Conservation (phyloP, 2,888 invertebrate species). For the Hypena proboscidalis region DNA sequence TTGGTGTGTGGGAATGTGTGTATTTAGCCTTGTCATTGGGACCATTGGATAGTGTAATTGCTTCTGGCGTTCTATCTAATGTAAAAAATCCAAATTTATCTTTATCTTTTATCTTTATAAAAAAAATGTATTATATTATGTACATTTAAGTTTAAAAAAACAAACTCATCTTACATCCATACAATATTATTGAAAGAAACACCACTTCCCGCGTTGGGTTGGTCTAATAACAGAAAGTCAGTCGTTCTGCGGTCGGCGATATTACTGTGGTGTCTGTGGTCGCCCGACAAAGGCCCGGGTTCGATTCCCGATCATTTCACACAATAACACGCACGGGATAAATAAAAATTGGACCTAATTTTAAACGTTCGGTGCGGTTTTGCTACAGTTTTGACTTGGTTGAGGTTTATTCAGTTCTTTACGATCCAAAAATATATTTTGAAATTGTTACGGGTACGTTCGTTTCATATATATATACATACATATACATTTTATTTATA, state of each 20-base stretch:
- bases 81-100: too few relatives aligned
- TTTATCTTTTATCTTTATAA: too few relatives aligned
- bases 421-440: too few relatives aligned
- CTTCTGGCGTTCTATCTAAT: too few relatives aligned
- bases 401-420: not conserved
- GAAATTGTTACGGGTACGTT: too few relatives aligned
- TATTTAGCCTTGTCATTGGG: too few relatives aligned
- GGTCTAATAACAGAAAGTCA: conserved; percentile 28
- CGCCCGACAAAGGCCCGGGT: conserved; percentile 36
- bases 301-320: conserved; percentile 31
- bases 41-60: too few relatives aligned
- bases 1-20: too few relatives aligned
- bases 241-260: conserved; percentile 32
- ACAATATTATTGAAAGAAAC: conserved; percentile 11
- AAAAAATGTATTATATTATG: not conserved
- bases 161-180: conserved; percentile 8
- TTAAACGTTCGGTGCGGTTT: conserved; percentile 23
- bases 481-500: too few relatives aligned
- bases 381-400: not conserved
- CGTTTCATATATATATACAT: too few relatives aligned
- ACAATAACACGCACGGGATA: conserved; percentile 28
- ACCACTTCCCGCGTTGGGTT: conserved; percentile 1
- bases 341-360: conserved; percentile 36
- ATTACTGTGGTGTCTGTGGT: conserved; percentile 24
- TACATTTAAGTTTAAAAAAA: conserved; percentile 6